A percentile compares a stretch with the other conserved stretches of the same genome.
Evolutionary conservation across 2,797 vertebrate genomes (phyloP).

Genomic region (Emys orbicularis): DNA sequence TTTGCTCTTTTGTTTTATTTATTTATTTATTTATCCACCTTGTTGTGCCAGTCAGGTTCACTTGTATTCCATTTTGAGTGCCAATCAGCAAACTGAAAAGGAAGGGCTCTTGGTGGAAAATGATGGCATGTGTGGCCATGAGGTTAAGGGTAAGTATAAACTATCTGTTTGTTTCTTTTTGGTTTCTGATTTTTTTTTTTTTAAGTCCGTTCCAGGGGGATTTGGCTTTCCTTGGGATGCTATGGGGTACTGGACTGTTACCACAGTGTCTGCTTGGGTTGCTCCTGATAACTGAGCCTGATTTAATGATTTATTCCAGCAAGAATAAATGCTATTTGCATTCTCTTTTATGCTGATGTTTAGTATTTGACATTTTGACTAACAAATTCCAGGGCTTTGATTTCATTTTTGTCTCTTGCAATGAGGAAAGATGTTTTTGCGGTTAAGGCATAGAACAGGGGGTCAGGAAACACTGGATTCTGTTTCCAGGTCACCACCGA

Average conservation of each 20-base stretch:
- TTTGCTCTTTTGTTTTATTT: neutral
- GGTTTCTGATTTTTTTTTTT: neutral
- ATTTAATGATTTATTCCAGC: neutral
- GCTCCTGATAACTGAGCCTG: neutral
- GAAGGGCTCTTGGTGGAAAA: conserved; percentile 5
- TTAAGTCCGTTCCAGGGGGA: neutral
- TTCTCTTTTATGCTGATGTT: neutral
- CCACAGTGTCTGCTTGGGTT: neutral
- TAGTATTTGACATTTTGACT: neutral
- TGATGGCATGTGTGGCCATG: conserved; percentile 25
- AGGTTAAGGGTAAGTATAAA: neutral
- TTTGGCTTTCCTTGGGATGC: neutral
- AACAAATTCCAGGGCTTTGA: neutral
- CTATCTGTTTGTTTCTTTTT: neutral
- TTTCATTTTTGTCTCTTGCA: neutral
- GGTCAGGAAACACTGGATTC: neutral
- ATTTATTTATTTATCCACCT: neutral
- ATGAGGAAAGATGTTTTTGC: neutral
- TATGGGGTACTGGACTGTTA: neutral
- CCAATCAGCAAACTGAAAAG: neutral
- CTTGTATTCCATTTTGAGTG: neutral
- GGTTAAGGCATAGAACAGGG: neutral
- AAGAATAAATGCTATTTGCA: conserved; percentile 8
- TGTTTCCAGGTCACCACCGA: neutral
- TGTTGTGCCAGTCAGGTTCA: neutral